These are phyloP conservation scores for Diarsia brunnea DNA, from an alignment of 2,888 invertebrate species.

Conservation along the genomic window DNA sequence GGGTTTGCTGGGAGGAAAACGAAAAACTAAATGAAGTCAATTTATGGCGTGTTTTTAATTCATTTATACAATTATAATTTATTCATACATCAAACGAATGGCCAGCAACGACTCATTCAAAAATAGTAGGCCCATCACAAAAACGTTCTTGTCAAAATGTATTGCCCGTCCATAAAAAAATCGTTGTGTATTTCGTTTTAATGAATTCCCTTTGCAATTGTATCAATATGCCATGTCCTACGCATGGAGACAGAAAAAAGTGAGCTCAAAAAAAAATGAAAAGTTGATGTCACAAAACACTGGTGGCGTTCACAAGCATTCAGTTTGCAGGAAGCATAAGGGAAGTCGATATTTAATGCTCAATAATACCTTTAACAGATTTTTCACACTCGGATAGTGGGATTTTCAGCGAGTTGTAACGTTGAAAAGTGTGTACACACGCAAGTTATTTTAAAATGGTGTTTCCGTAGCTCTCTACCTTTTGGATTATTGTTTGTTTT, in stretches of 20 bases:
- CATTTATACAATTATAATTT: too few relatives aligned
- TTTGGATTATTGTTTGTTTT: neutral
- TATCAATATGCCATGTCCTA: neutral
- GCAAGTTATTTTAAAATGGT: neutral
- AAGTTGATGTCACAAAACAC: neutral
- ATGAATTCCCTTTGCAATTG: neutral
- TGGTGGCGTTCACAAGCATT: neutral
- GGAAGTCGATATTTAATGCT: neutral
- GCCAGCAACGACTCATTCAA: neutral
- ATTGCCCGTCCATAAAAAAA: neutral
- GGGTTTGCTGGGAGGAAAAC: too few relatives aligned
- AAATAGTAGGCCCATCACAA: neutral
- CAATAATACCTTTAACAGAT: conserved; percentile 3
- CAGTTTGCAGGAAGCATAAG: neutral
- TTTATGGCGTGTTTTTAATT: too few relatives aligned
- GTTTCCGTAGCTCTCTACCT: neutral
- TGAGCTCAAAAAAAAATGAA: neutral
- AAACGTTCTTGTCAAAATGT: neutral
- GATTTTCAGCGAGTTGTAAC: neutral
- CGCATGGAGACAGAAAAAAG: neutral
- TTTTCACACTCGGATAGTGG: neutral
- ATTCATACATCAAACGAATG: neutral
- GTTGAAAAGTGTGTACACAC: neutral
- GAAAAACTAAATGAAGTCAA: too few relatives aligned
- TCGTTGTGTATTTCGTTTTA: neutral